Evolutionary conservation across 2,888 invertebrate species (phyloP).

Genomic region (Beris morrisii): DNA sequence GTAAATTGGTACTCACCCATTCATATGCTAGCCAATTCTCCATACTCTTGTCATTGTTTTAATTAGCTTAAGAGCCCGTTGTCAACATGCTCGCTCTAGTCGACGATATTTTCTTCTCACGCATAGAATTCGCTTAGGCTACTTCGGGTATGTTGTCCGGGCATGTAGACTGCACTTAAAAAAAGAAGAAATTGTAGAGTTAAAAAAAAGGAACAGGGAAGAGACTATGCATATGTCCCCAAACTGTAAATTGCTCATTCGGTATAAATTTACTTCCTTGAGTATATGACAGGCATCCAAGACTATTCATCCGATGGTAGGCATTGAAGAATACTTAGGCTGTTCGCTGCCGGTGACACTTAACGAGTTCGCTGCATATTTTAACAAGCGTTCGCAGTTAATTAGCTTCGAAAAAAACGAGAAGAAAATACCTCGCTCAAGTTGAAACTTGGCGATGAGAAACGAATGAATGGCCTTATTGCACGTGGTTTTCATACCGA

Average conservation of each 20-base stretch:
- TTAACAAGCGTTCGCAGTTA: background rate
- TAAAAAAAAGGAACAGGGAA: no score
- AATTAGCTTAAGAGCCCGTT: constrained; percentile 17
- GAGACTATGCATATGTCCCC: no score
- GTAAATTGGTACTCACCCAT: background rate
- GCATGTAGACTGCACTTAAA: background rate
- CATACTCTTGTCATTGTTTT: constrained; percentile 5
- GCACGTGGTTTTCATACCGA: no score
- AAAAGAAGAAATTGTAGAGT: constrained; percentile 8
- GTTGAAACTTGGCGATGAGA: no score
- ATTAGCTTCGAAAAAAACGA: constrained; percentile 2
- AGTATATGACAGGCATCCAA: no score
- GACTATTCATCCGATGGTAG: no score
- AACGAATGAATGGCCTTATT: no score
- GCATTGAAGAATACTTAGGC: no score
- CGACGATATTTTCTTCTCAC: background rate
- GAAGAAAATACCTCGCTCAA: no score
- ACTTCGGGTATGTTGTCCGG: background rate
- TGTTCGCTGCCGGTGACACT: no score
- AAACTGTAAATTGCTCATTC: no score
- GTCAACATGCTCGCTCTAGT: background rate
- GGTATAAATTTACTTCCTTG: no score
- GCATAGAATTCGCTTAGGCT: background rate
- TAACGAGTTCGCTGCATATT: background rate
- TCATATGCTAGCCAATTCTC: background rate